Evolutionary conservation across 1,140 invertebrate species (phyloP).

Genomic region (Trichogramma pretiosum): DNA sequence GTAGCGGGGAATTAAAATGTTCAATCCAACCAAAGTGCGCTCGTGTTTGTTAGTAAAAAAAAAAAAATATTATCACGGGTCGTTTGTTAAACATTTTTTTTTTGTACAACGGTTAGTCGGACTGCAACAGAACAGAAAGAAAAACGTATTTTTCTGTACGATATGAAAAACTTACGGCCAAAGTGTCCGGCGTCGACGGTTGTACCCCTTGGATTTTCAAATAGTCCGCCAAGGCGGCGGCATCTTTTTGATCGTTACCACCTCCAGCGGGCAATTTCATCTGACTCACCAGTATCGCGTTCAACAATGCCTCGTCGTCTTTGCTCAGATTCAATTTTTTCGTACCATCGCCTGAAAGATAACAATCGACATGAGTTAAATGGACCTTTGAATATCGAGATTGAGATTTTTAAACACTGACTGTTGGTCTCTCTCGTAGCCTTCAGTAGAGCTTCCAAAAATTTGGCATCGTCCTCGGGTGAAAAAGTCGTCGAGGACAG

Average conservation of each 20-base stretch:
- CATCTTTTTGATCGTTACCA: conserved; percentile 47
- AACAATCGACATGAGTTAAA: no score
- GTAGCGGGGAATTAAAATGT: background rate
- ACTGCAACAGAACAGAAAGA: no score
- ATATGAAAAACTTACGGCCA: conserved; percentile 44
- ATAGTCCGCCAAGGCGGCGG: conserved; percentile 56
- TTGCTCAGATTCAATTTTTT: conserved; percentile 10
- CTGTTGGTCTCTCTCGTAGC: conserved; percentile 22
- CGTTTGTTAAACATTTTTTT: no score
- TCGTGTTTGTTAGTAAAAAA: no score
- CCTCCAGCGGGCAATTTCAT: conserved; percentile 9
- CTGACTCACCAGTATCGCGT: conserved; percentile 28
- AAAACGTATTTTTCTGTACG: no score
- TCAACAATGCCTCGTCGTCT: conserved; percentile 35
- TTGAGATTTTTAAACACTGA: no score
- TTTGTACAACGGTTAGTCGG: no score
- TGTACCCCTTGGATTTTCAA: conserved; percentile 60
- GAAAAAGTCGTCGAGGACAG: conserved; percentile 29
- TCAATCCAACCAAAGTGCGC: no score
- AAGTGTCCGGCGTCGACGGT: conserved; percentile 55
- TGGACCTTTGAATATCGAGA: no score
- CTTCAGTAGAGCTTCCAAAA: conserved; percentile 30
- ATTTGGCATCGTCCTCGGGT: conserved; percentile 37
- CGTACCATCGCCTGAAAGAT: background rate
- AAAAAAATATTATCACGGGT: no score